phyloP scores from a whole-genome alignment of 2,113 vertebrate genomes.

The Paraplagusia blochii region DNA sequence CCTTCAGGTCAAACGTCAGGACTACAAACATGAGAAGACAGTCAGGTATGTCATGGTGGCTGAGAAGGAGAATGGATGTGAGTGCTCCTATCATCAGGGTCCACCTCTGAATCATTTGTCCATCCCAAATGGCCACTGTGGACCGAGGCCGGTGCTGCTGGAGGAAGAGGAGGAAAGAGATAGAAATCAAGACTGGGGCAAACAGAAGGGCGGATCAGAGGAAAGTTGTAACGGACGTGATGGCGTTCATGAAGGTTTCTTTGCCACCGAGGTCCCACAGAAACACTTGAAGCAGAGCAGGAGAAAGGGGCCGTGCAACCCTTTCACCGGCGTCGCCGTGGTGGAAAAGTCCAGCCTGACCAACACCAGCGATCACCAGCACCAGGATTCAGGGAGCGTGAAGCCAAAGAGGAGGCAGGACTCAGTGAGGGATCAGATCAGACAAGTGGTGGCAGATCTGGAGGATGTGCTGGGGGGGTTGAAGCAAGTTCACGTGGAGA shows the following conservation, averaged over 20 bases:
- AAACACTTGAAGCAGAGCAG: slow-evolving; percentile 53
- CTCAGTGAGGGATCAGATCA: slow-evolving; percentile 73
- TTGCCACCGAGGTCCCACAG: slow-evolving; percentile 74
- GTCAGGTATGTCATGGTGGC: slow-evolving; percentile 38
- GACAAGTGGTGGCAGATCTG: slow-evolving; percentile 76
- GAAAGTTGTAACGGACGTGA: slow-evolving; percentile 50
- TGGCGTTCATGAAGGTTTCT: slow-evolving; percentile 51
- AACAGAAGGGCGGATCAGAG: slow-evolving; percentile 46
- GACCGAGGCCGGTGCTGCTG: slow-evolving; percentile 32
- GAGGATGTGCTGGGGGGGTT: slow-evolving; percentile 78
- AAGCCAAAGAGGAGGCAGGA: slow-evolving; percentile 55
- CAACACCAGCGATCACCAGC: slow-evolving; percentile 7
- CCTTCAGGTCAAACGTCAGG: slow-evolving; percentile 70
- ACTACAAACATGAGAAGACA: slow-evolving; percentile 45
- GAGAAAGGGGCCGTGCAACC: slow-evolving; percentile 20
- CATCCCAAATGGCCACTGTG: slow-evolving; percentile 58
- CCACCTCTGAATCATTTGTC: slow-evolving; percentile 9
- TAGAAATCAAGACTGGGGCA: slow-evolving; percentile 40
- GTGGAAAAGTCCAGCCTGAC: slow-evolving; percentile 17
- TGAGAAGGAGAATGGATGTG: slow-evolving; percentile 40
- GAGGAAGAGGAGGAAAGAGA: slow-evolving; percentile 51
- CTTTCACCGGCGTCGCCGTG: slow-evolving; percentile 4
- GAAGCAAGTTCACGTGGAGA: slow-evolving; percentile 79
- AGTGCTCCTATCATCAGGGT: slow-evolving; percentile 21
- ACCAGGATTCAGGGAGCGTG: slow-evolving; percentile 15